Evolutionary conservation across 2,888 invertebrate species (phyloP), one percentile per base, ranked within the genome.

Genomic region (Pinctada fucata): DNA sequence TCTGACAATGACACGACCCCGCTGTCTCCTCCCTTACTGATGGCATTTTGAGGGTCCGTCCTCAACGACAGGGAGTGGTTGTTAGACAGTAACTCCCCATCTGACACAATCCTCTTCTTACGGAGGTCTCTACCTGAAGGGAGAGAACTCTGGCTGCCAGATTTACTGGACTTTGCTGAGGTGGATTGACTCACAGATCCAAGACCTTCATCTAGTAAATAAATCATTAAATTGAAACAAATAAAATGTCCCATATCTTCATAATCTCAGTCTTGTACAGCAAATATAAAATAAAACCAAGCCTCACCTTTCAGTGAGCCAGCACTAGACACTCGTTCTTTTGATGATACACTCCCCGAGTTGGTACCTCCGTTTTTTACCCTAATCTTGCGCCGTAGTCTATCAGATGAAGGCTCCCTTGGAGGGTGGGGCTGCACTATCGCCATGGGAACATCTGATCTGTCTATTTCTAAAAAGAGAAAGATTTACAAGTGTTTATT

Each of bases 341-440:
- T 86, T 13, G 8, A 6, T 13, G 8, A 6, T 58, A 58, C 58
- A 58, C 58, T 58, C 48, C 82, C 83, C 2, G 85, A 79, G 75
- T 84, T 83, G 58, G 58, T 74, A 2, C 70, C 69, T 63, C 83
- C 84, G 78, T 86, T 88, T 82, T 90, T 91, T n/a, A 91, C 89
- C 3, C 90, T 81, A 3, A 88, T 88, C 75, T 86, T 80, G 2
- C 90, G 80, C n/a, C 91, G 80, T 3, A 86, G 85, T 31, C 88
- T 80, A 75, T 90, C 91, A 13, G 86, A 87, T 76, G 91, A 91
- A 3, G 91, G 90, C 78, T 90, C 89, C 31, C 88, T 75, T 0
- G 91, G 91, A 48, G 91, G 91, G 72, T 91, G 91, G 66, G 91
- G 91, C n/a, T 88, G 86, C 3, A 91, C 90, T 5, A 87, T 81